Percentiles rank a stretch among this genome's conserved stretches.
phyloP scores from a whole-genome alignment of 2,888 invertebrate species.

The Cryptocheilus praepositus region DNA sequence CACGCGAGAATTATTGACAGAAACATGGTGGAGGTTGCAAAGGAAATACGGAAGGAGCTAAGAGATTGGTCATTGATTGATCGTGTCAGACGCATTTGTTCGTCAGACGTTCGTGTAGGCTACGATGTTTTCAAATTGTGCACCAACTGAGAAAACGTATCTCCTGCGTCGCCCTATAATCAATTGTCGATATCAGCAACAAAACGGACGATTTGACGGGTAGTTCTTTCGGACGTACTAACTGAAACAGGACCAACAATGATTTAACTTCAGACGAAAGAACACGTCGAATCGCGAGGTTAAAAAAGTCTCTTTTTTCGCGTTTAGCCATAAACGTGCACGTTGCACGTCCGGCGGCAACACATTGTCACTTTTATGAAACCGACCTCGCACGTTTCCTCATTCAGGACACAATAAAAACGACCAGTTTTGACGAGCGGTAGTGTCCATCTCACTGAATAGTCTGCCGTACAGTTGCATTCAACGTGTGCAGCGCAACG shows the following conservation, averaged over 20 bases:
- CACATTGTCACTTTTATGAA: no score
- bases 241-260: constrained; percentile 16
- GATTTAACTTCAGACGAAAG: no score
- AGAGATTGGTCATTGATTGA: constrained; percentile 34
- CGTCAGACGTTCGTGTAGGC: not conserved
- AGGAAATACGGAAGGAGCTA: constrained; percentile 7
- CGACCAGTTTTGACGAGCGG: constrained; percentile 4
- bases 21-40: not conserved
- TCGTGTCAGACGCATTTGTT: not conserved
- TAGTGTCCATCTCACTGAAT: no score
- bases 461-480: no score
- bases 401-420: constrained; percentile 22
- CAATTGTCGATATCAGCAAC: no score
- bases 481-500: no score
- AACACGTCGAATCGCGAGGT: no score
- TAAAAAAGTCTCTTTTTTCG: no score
- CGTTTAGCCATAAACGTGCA: no score
- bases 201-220: no score
- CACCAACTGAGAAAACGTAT: constrained; percentile 20
- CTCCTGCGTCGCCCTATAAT: not conserved
- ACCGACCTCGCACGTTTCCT: constrained; percentile 2
- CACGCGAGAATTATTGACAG: not conserved
- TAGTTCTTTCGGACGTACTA: not conserved
- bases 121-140: not conserved
- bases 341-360: no score